These are phyloP conservation scores for Microchrysa polita DNA, from an alignment of 2,888 invertebrate species.

Conservation along the genomic window DNA sequence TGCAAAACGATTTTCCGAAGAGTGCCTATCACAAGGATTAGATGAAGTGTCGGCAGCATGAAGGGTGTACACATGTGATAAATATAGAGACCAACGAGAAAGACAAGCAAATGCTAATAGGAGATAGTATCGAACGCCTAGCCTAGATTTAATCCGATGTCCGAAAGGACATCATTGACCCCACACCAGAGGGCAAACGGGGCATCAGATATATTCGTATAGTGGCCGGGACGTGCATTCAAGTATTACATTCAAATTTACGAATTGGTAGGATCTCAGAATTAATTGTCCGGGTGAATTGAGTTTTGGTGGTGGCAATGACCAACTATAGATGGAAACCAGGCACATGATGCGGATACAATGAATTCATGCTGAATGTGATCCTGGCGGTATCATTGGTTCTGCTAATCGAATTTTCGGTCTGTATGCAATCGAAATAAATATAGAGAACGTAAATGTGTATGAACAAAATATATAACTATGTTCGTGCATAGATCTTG, in stretches of 20 bases:
- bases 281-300: constrained; percentile 30
- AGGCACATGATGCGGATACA: neutral
- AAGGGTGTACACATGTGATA: neutral
- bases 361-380: constrained; percentile 1
- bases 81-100: neutral
- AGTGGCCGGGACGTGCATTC: neutral
- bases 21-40: neutral
- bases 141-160: neutral
- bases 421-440: neutral
- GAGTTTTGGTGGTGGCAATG: constrained; percentile 19
- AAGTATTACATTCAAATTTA: constrained; percentile 32
- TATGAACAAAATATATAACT: too few species aligned
- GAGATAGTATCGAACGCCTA: constrained; percentile 4
- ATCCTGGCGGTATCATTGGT: neutral
- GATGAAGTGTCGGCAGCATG: neutral
- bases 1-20: neutral
- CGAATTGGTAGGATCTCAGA: constrained; percentile 38
- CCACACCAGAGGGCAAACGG: neutral
- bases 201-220: too few species aligned
- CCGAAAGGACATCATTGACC: constrained; percentile 10
- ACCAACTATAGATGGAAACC: neutral
- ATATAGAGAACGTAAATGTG: too few species aligned
- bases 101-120: neutral
- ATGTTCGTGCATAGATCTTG: too few species aligned
- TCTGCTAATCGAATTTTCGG: constrained; percentile 24